phyloP scores from a whole-genome alignment of 2,113 vertebrate genomes.

The Heterotis niloticus region DNA sequence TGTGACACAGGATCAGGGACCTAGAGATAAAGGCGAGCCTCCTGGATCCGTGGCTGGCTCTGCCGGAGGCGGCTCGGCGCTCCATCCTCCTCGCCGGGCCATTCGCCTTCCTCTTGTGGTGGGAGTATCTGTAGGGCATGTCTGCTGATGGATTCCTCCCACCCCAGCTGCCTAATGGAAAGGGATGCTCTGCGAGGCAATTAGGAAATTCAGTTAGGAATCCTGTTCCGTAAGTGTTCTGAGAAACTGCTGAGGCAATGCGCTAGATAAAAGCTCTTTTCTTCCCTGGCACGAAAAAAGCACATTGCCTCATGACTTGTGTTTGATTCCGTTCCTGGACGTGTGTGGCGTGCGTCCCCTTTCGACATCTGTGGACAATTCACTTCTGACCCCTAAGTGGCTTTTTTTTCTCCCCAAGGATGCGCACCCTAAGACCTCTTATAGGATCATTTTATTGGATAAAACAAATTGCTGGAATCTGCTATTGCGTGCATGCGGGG shows the following conservation, averaged over 20 bases:
- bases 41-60: conserved; percentile 63
- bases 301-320: conserved; percentile 31
- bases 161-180: conserved; percentile 57
- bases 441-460: background rate
- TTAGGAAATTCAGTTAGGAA: conserved; percentile 68
- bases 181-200: conserved; percentile 61
- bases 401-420: background rate
- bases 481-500: background rate
- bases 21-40: conserved; percentile 81
- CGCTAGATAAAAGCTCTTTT: conserved; percentile 50
- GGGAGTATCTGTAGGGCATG: conserved; percentile 62
- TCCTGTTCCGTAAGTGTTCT: conserved; percentile 52
- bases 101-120: conserved; percentile 62
- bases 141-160: conserved; percentile 49
- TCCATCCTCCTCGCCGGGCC: conserved; percentile 71
- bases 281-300: conserved; percentile 32
- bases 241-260: conserved; percentile 48
- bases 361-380: background rate
- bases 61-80: conserved; percentile 53
- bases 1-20: conserved; percentile 82
- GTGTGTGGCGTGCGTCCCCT: background rate
- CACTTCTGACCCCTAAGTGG: background rate
- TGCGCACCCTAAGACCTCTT: background rate
- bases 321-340: conserved; percentile 8
- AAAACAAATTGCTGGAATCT: background rate